Conservation (phyloP, 92 coral and sea anemone species). For the Palythoa heliodiscus region DNA sequence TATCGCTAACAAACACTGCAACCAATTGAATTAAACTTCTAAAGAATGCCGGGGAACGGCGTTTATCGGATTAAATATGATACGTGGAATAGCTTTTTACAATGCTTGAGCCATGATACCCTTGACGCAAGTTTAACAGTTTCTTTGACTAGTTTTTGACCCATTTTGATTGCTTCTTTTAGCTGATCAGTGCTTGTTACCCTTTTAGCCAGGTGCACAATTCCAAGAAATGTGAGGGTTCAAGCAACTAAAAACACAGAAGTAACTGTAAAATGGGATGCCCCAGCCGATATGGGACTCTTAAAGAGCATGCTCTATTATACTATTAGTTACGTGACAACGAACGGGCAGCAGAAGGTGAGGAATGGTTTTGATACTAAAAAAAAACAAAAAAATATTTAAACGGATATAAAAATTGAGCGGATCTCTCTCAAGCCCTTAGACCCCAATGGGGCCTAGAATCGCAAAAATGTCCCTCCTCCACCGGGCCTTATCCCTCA, state of each 20-base stretch:
- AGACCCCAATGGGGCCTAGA: too few species aligned
- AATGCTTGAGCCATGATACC: too few species aligned
- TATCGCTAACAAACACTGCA: too few species aligned
- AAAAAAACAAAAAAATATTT: too few species aligned
- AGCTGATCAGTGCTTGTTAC: neutral
- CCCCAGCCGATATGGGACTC: constrained; percentile 20
- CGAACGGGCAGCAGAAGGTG: neutral
- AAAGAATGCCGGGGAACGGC: too few species aligned
- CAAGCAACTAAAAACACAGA: neutral
- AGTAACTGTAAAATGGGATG: constrained; percentile 22
- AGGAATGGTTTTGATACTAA: neutral
- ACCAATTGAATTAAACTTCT: too few species aligned
- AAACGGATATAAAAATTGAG: too few species aligned
- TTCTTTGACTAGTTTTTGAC: neutral
- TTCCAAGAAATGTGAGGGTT: constrained; percentile 26
- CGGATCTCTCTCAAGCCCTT: too few species aligned
- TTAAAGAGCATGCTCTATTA: constrained; percentile 13
- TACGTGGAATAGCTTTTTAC: too few species aligned
- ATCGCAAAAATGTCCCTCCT: too few species aligned
- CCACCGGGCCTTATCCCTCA: too few species aligned
- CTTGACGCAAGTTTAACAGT: neutral
- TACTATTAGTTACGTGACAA: neutral
- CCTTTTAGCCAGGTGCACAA: constrained; percentile 23
- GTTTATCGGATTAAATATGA: too few species aligned
- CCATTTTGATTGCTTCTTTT: neutral